Conservation (phyloP, 2,888 invertebrate genomes). For the Operophtera brumata region DNA sequence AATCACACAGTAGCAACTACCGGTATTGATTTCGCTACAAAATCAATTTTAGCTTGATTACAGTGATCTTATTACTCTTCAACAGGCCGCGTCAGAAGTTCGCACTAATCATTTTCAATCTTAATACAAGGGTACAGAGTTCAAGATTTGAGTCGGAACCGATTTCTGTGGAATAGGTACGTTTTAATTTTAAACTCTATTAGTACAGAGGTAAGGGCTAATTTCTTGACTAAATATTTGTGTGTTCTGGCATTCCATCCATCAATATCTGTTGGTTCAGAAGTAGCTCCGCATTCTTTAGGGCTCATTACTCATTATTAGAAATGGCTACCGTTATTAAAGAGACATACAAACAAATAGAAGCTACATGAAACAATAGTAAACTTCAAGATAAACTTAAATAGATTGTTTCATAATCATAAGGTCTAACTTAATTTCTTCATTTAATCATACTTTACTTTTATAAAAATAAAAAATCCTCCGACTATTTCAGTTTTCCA, state of each 20-base stretch:
- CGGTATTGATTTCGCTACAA: slow-evolving; percentile 61
- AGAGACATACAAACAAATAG: slow-evolving; percentile 3
- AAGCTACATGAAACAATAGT: background rate
- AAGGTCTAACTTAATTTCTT: too few relatives aligned
- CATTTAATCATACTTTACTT: too few relatives aligned
- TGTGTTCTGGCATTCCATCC: slow-evolving; percentile 13
- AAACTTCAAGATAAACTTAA: too few relatives aligned
- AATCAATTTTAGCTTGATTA: slow-evolving; percentile 41
- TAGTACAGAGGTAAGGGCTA: background rate
- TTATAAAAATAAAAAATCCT: too few relatives aligned
- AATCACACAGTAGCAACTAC: slow-evolving; percentile 19
- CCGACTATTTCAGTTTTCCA: too few relatives aligned
- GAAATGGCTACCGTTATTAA: slow-evolving; percentile 65
- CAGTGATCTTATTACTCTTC: background rate
- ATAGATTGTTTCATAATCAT: too few relatives aligned
- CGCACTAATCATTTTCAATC: background rate
- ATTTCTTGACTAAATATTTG: background rate
- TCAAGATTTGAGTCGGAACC: background rate
- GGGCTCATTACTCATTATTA: slow-evolving; percentile 73
- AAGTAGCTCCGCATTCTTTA: slow-evolving; percentile 52
- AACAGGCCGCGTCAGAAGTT: background rate
- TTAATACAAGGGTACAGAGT: background rate
- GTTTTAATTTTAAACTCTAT: slow-evolving; percentile 9
- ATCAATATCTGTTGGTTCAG: slow-evolving; percentile 15
- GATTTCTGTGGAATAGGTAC: too few relatives aligned